phyloP scores from a whole-genome alignment of 2,888 invertebrate species.

The Ochropleura plecta region DNA sequence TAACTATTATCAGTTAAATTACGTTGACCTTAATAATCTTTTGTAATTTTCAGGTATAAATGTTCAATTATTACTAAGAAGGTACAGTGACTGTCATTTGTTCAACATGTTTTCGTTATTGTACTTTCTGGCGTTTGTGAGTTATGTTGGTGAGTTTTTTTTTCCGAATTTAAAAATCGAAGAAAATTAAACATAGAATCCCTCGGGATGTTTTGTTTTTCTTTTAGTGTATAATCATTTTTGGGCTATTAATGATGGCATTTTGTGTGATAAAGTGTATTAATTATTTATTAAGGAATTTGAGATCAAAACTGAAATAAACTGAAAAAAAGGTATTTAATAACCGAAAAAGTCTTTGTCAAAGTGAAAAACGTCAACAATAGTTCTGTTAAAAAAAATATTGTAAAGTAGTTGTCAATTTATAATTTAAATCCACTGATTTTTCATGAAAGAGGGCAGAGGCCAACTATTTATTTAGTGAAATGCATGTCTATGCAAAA shows the following conservation, averaged over 20 bases:
- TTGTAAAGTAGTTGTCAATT: too few relatives aligned
- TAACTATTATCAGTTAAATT: constrained; percentile 79
- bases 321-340: too few relatives aligned
- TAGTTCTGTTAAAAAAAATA: too few relatives aligned
- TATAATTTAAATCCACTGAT: too few relatives aligned
- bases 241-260: neutral
- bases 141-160: constrained; percentile 58
- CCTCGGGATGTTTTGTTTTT: neutral
- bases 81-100: constrained; percentile 58
- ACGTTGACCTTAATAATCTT: constrained; percentile 83
- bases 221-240: neutral
- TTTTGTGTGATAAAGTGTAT: too few relatives aligned
- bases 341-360: too few relatives aligned
- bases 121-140: constrained; percentile 67
- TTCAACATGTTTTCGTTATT: constrained; percentile 73
- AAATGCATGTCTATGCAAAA: too few relatives aligned
- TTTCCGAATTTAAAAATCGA: neutral
- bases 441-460: too few relatives aligned
- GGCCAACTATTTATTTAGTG: too few relatives aligned
- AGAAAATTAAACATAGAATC: neutral
- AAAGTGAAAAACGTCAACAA: too few relatives aligned
- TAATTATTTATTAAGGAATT: too few relatives aligned
- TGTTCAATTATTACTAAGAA: constrained; percentile 61
- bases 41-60: constrained; percentile 82
- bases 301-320: too few relatives aligned